phyloP scores from a whole-genome alignment of 2,888 invertebrate genomes.

The Melanophora roralis region DNA sequence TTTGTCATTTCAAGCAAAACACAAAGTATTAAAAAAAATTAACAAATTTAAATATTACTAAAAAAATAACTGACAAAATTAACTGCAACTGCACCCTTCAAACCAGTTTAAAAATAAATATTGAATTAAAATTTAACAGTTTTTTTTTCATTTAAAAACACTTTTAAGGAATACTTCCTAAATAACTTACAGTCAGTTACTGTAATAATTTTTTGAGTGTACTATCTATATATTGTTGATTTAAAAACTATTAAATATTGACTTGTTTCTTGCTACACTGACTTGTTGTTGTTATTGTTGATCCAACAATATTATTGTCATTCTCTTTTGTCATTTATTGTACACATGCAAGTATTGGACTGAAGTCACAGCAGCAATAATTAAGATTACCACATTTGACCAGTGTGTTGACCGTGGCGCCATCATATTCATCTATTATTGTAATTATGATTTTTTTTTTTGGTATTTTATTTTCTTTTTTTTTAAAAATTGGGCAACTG shows the following conservation, averaged over 20 bases:
- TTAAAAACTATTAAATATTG: slow-evolving; percentile 32
- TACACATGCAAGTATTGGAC: background rate
- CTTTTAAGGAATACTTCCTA: too few species aligned
- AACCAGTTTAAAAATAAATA: too few species aligned
- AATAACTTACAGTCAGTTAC: slow-evolving; percentile 10
- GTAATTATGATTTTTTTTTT: slow-evolving; percentile 56
- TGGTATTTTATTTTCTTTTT: too few species aligned
- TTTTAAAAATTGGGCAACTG: slow-evolving; percentile 58
- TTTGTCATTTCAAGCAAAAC: too few species aligned
- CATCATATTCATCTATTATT: slow-evolving; percentile 52
- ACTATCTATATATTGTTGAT: background rate
- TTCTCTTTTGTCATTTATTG: slow-evolving; percentile 16
- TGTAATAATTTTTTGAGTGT: background rate
- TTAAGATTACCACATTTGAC: slow-evolving; percentile 55
- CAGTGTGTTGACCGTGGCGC: slow-evolving; percentile 63
- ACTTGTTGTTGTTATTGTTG: slow-evolving; percentile 43
- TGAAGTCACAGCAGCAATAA: slow-evolving; percentile 19
- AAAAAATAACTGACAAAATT: too few species aligned
- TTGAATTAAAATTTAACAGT: too few species aligned
- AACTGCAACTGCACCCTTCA: too few species aligned
- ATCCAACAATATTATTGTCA: slow-evolving; percentile 16
- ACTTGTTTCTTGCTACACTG: slow-evolving; percentile 50
- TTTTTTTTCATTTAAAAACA: too few species aligned
- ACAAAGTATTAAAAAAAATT: too few species aligned
- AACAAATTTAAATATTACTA: too few species aligned